Evolutionary conservation across 2,113 vertebrate genomes (phyloP), one percentile per base, ranked within the genome.

Genomic region (Brienomyrus longianalis): DNA sequence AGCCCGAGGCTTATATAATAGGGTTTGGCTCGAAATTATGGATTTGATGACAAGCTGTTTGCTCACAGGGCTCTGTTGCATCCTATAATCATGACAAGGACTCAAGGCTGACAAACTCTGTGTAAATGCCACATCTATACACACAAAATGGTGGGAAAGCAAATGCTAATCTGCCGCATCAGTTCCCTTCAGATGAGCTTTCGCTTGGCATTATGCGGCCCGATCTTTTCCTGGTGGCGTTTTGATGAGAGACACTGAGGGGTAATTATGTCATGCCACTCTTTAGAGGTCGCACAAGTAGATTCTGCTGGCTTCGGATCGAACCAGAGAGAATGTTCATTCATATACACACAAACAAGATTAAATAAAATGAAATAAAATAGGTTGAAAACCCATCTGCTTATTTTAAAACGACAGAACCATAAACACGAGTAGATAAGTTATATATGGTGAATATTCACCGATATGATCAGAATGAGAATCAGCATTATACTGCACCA

Each of bases 201-300:
- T 45, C 11, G 39, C 39, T 62, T 3, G 10, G 13, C 56, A 62
- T 84, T 62, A 47, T 47, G 35, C 3, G 6, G 10, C 10, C 35
- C 19, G n/a, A 84, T 59, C 39, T 47, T 89, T 89, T 89, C 27
- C 47, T 45, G 59, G 77, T 45, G 89, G 43, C 23, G 74, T 51
- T 83, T 35, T 89, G 70, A 89, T 89, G 74, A 56, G 15, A 89
- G 51, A 56, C 54, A 52, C 50, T 54, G 74, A 80, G 31, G 50
- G 54, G 89, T 89, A 84, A 89, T 89, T 89, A 59, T 89, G 77
- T 50, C 54, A 39, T 8, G 51, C 9, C 4, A 19, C 35, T 83
- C 10, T 56, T 19, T 59, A 9, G 51, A 59, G 50, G 5, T 70
- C 31, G 17, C 47, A 9, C n/a, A 83, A 45, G 77, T 45, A 43